phyloP scores from a whole-genome alignment of 2,113 vertebrate species.

The Tangachromis dhanisi region DNA sequence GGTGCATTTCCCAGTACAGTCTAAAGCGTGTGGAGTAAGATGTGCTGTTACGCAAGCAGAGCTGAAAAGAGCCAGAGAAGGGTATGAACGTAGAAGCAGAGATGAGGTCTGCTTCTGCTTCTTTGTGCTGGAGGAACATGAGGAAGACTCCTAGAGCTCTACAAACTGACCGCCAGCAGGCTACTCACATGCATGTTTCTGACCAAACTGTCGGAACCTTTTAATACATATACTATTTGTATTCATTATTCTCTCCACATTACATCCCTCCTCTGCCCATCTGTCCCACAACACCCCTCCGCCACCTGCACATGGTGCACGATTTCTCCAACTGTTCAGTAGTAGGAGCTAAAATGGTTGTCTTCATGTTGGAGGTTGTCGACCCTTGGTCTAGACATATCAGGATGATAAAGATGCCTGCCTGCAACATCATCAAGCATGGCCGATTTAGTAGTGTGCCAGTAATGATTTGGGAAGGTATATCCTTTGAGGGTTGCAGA shows the following conservation, averaged over 20 bases:
- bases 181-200: not conserved
- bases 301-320: fast-evolving
- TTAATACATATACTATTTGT: not conserved
- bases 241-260: not conserved
- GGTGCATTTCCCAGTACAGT: not conserved
- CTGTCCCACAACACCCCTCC: not conserved
- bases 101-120: not conserved
- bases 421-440: not conserved
- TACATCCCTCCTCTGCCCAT: not conserved
- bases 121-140: not conserved
- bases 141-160: not conserved
- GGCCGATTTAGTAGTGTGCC: not conserved
- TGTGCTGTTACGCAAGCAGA: fast-evolving
- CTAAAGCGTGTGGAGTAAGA: not conserved
- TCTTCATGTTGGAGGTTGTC: not conserved
- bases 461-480: not conserved
- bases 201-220: not conserved
- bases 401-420: not conserved
- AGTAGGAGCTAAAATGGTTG: not conserved
- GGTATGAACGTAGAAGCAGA: fast-evolving
- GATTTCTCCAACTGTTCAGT: not conserved
- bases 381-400: fast-evolving
- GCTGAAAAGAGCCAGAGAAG: not conserved
- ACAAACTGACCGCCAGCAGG: not conserved
- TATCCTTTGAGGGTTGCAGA: not conserved